These are phyloP conservation scores for Xestia rhomboidea DNA, from an alignment of 2,888 invertebrate genomes.

Conservation along the genomic window DNA sequence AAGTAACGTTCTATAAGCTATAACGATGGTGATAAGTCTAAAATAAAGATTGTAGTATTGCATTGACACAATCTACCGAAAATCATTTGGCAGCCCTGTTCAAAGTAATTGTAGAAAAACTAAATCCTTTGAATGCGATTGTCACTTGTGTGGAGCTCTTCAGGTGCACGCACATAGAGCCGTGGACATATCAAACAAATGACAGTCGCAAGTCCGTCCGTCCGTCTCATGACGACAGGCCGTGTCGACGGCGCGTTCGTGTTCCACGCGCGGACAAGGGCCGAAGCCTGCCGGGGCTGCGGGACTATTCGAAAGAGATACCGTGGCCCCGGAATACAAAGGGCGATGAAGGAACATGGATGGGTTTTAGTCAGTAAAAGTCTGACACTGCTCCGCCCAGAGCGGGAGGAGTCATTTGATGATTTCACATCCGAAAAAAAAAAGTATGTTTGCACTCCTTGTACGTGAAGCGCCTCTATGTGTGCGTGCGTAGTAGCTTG, in stretches of 20 bases:
- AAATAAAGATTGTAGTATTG: background rate
- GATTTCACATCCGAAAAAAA: too few relatives aligned
- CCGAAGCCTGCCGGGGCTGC: too few relatives aligned
- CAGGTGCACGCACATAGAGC: background rate
- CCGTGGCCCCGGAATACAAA: too few relatives aligned
- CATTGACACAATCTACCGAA: background rate
- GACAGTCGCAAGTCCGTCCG: too few relatives aligned
- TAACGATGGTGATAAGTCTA: background rate
- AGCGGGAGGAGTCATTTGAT: too few relatives aligned
- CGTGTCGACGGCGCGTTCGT: too few relatives aligned
- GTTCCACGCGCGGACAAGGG: too few relatives aligned
- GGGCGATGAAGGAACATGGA: too few relatives aligned
- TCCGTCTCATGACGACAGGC: too few relatives aligned
- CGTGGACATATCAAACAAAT: background rate
- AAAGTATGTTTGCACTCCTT: background rate
- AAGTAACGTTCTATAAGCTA: background rate
- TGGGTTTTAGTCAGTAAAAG: too few relatives aligned
- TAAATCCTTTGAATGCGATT: background rate
- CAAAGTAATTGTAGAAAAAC: background rate
- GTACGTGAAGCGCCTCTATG: background rate
- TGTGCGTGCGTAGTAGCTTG: background rate
- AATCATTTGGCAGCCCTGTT: background rate
- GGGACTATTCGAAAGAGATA: too few relatives aligned
- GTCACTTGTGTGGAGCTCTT: background rate
- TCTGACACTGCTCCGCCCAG: too few relatives aligned